Percentiles rank a stretch among this genome's conserved stretches.
Conservation (phyloP, 2,113 vertebrate genomes). For the Lophotis ruficrista region DNA sequence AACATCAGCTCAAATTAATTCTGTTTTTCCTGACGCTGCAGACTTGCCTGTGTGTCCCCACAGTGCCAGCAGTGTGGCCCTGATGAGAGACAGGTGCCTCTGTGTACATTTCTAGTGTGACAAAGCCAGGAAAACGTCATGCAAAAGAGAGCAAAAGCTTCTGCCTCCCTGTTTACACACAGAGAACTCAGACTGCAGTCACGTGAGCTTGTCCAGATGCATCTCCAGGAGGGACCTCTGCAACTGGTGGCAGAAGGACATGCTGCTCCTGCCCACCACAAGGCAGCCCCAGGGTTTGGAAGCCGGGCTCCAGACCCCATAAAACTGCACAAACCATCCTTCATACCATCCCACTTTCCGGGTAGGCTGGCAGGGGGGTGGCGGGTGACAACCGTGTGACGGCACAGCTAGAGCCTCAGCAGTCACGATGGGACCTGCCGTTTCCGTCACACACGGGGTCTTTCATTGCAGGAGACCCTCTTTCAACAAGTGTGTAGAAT, state of each 20-base stretch:
- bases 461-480: background rate
- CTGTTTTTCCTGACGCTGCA: background rate
- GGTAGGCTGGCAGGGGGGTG: background rate
- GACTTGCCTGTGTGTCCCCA: background rate
- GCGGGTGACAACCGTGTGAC: background rate
- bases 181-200: background rate
- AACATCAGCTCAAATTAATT: background rate
- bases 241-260: background rate
- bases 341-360: background rate
- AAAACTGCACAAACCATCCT: background rate
- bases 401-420: background rate
- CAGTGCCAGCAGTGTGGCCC: background rate
- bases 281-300: background rate
- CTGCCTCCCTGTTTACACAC: background rate
- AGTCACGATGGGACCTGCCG: fast-evolving
- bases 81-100: background rate
- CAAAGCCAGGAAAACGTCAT: background rate
- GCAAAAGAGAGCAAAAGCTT: background rate
- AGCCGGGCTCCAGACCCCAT: background rate
- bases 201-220: background rate
- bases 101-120: background rate
- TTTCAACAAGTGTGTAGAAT: background rate
- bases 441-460: background rate
- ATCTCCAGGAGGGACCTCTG: background rate
- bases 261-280: background rate